phyloP scores from a whole-genome alignment of 2,113 vertebrate genomes.

The Corynorhinus townsendii region DNA sequence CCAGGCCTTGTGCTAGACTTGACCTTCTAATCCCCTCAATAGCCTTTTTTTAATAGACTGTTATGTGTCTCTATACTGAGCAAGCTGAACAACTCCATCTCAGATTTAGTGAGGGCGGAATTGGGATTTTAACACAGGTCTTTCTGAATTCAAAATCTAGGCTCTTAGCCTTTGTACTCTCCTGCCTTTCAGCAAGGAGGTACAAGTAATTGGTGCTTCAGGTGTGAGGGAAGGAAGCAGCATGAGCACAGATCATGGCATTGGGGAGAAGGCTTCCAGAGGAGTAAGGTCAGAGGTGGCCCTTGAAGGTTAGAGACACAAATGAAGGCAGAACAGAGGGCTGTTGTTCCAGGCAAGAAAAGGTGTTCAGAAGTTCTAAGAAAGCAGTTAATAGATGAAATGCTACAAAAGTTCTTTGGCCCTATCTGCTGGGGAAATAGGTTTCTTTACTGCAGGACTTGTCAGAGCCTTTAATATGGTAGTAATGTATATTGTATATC shows the following conservation, averaged over 20 bases:
- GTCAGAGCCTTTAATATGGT: background rate
- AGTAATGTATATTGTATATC: background rate
- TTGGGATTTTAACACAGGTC: background rate
- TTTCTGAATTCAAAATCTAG: background rate
- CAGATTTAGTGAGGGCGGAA: background rate
- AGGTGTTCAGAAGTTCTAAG: background rate
- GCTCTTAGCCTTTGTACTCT: background rate
- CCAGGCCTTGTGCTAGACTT: background rate
- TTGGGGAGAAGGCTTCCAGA: background rate
- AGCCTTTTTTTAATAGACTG: background rate
- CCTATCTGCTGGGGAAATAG: background rate
- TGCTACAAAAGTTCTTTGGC: background rate
- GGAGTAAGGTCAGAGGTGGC: background rate
- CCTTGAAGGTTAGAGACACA: background rate
- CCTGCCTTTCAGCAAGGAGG: background rate
- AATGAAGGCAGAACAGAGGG: background rate
- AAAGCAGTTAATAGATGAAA: background rate
- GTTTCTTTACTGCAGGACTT: background rate
- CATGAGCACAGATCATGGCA: fast-evolving
- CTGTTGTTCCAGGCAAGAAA: background rate
- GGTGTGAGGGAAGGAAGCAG: background rate
- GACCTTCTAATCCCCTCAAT: background rate
- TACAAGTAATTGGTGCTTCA: background rate
- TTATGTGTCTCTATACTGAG: background rate
- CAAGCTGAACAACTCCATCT: background rate